A percentile compares a stretch with the other conserved stretches of the same genome.
These are phyloP conservation scores for Tortricodes alternella DNA, from an alignment of 2,888 invertebrate genomes.

Conservation along the genomic window DNA sequence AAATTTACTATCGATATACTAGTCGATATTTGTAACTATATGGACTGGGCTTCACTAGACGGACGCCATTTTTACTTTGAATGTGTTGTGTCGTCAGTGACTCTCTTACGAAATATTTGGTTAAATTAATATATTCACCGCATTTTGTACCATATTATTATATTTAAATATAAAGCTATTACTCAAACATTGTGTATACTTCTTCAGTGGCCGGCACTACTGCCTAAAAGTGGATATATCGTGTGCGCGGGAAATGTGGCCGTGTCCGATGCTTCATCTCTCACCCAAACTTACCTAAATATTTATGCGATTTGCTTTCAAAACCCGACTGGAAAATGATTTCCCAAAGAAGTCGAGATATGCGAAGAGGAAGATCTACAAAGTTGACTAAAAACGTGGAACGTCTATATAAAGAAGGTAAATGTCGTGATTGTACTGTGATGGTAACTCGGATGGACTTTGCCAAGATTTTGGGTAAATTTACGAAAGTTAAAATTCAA, in stretches of 20 bases:
- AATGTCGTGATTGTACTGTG: slow-evolving; percentile 74
- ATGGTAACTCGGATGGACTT: slow-evolving; percentile 76
- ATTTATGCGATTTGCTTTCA: slow-evolving; percentile 12
- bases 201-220: neutral
- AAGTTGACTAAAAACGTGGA: slow-evolving; percentile 68
- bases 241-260: slow-evolving; percentile 80
- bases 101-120: slow-evolving; percentile 44
- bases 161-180: neutral
- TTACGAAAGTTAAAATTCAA: slow-evolving; percentile 77
- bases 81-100: slow-evolving; percentile 44
- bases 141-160: neutral
- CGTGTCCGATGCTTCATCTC: slow-evolving; percentile 50
- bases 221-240: slow-evolving; percentile 43
- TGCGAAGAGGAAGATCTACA: slow-evolving; percentile 51
- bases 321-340: slow-evolving; percentile 50
- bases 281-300: slow-evolving; percentile 36
- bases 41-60: slow-evolving; percentile 50
- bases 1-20: neutral
- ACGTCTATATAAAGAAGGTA: slow-evolving; percentile 67
- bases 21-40: neutral
- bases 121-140: slow-evolving; percentile 32
- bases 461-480: slow-evolving; percentile 77
- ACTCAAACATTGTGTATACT: neutral
- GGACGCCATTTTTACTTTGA: slow-evolving; percentile 71
- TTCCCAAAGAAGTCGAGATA: slow-evolving; percentile 62